Evolutionary conservation across 2,797 vertebrate genomes (phyloP).

Genomic region (Melanogrammus aeglefinus): DNA sequence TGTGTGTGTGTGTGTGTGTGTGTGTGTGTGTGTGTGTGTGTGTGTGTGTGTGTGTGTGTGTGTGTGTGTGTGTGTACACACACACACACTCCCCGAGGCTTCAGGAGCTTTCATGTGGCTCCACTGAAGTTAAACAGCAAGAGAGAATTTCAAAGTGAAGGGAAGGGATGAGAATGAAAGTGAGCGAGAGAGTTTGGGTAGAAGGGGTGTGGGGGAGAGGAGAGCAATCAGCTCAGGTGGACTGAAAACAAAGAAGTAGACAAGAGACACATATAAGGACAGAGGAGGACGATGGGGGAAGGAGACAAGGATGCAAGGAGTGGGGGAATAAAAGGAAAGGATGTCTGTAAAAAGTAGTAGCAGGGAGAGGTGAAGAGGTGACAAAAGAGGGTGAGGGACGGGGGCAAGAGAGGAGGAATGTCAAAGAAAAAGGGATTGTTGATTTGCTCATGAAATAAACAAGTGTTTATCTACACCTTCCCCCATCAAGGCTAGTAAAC

Average conservation of each 20-base stretch:
- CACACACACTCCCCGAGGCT: background rate
- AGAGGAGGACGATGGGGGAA: background rate
- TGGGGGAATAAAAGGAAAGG: background rate
- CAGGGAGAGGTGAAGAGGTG: background rate
- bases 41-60: background rate
- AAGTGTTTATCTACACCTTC: background rate
- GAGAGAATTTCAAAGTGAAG: constrained; percentile 7
- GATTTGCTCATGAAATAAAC: no score
- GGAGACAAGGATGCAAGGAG: background rate
- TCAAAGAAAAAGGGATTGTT: no score
- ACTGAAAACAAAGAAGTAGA: background rate
- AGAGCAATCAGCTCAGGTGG: background rate
- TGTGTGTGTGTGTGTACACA: background rate
- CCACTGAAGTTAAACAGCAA: constrained; percentile 12
- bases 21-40: background rate
- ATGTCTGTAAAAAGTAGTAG: background rate
- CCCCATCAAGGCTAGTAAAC: background rate
- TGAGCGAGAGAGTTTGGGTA: background rate
- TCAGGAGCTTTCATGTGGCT: constrained; percentile 20
- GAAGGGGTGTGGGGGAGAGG: background rate
- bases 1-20: background rate
- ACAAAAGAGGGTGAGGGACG: background rate
- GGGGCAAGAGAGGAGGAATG: background rate
- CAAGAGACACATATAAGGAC: background rate
- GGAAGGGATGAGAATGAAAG: constrained; percentile 1